A percentile compares a stretch with the other conserved stretches of the same genome.
Conservation (phyloP, 2,797 vertebrate genomes). For the Diceros bicornis region DNA sequence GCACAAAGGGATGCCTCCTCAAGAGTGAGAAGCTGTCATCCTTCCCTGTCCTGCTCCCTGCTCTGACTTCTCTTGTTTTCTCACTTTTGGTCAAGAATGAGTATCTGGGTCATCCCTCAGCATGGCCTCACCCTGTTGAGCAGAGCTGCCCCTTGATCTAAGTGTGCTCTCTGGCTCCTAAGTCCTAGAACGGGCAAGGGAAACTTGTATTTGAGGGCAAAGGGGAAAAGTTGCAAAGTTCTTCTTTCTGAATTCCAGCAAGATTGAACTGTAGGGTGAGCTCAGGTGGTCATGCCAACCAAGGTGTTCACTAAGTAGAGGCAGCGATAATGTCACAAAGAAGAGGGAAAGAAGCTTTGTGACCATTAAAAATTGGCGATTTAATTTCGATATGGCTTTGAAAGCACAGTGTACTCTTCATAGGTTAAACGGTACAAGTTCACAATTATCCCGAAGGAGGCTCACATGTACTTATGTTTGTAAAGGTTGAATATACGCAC, state of each 20-base stretch:
- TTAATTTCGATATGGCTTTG: slow-evolving; percentile 28
- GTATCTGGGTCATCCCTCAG: not conserved
- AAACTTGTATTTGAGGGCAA: not conserved
- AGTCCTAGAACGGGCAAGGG: not conserved
- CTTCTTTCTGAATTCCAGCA: not conserved
- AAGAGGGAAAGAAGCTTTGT: not conserved
- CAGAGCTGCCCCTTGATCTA: not conserved
- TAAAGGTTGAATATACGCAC: not conserved
- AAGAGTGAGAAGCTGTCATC: not conserved
- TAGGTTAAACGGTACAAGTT: not conserved
- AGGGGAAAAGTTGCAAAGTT: not conserved
- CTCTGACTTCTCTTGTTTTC: not conserved
- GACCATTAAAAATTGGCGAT: not conserved
- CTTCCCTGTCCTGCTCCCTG: not conserved
- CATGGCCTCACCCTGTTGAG: not conserved
- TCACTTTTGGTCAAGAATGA: not conserved
- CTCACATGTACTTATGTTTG: not conserved
- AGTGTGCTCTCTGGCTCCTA: not conserved
- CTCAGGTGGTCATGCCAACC: not conserved
- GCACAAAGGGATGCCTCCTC: not conserved
- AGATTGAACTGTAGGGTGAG: not conserved
- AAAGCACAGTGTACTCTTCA: not conserved
- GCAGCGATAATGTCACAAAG: not conserved
- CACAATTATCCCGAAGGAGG: not conserved
- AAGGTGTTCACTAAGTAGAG: not conserved